Conservation (phyloP, 2,797 vertebrate genomes). For the Pogoniulus pusillus region DNA sequence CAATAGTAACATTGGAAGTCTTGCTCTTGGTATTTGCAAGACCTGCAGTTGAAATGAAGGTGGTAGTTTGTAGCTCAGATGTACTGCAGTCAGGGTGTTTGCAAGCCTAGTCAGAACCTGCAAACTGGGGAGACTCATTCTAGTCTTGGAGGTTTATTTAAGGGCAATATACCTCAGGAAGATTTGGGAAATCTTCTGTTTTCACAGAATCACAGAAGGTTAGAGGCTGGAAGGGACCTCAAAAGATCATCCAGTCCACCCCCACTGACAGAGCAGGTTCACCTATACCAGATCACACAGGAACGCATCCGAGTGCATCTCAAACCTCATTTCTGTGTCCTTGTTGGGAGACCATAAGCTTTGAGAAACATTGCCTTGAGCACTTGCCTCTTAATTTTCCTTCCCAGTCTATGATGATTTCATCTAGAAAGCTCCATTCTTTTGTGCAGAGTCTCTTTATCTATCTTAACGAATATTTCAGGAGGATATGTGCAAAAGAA, state of each 20-base stretch:
- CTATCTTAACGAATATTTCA: constrained; percentile 15
- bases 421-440: neutral
- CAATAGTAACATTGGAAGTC: neutral
- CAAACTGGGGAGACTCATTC: neutral
- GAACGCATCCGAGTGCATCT: neutral
- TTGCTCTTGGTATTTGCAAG: neutral
- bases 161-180: neutral
- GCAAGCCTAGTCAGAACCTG: neutral
- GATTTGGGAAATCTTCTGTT: neutral
- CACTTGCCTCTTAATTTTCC: neutral
- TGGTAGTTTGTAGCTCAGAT: neutral
- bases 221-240: too few species aligned
- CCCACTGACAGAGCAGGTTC: too few species aligned
- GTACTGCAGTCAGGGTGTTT: neutral
- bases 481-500: neutral
- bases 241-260: too few species aligned
- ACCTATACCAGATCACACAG: too few species aligned
- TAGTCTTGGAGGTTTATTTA: neutral
- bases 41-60: neutral
- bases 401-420: neutral
- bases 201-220: neutral
- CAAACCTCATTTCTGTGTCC: neutral
- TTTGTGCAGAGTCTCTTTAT: neutral
- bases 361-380: neutral
- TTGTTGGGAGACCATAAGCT: neutral